phyloP scores from a whole-genome alignment of 2,888 invertebrate species.

The Mythimna pallens region DNA sequence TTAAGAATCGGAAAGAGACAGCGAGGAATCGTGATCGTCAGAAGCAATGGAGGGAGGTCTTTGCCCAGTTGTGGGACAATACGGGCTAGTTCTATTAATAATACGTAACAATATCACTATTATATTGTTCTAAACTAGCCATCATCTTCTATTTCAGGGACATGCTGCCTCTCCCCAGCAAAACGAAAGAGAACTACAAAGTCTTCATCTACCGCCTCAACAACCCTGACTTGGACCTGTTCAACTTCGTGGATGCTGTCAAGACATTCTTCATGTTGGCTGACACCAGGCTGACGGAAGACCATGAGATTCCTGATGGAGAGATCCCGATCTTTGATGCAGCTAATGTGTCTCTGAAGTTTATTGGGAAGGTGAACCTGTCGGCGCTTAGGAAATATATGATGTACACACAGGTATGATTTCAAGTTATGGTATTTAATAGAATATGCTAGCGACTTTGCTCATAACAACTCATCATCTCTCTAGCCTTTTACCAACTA shows the following conservation, averaged over 20 bases:
- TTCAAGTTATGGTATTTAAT: too few relatives aligned
- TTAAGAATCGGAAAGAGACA: too few relatives aligned
- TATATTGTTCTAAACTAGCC: background rate
- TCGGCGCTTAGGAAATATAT: conserved; percentile 93
- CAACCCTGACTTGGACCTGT: conserved; percentile 92
- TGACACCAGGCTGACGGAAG: conserved; percentile 92
- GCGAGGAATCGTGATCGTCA: too few relatives aligned
- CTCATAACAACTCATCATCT: too few relatives aligned
- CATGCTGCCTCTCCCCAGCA: conserved; percentile 92
- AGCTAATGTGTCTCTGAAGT: conserved; percentile 91
- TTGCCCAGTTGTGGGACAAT: too few relatives aligned
- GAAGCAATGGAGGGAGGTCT: too few relatives aligned
- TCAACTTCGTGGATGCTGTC: conserved; percentile 92
- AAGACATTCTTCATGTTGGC: conserved; percentile 94
- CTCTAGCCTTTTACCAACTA: too few relatives aligned
- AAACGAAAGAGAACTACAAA: conserved; percentile 92
- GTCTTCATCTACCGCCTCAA: conserved; percentile 92
- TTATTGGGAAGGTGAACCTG: conserved; percentile 92
- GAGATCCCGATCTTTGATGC: conserved; percentile 94
- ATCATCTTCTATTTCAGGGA: conserved; percentile 88
- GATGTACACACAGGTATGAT: conserved; percentile 92
- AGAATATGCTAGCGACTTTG: too few relatives aligned
- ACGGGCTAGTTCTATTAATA: too few relatives aligned
- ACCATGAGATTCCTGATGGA: conserved; percentile 91
- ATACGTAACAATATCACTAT: background rate